These are phyloP conservation scores for Ovis canadensis DNA, from an alignment of 2,113 vertebrate species.

Conservation along the genomic window DNA sequence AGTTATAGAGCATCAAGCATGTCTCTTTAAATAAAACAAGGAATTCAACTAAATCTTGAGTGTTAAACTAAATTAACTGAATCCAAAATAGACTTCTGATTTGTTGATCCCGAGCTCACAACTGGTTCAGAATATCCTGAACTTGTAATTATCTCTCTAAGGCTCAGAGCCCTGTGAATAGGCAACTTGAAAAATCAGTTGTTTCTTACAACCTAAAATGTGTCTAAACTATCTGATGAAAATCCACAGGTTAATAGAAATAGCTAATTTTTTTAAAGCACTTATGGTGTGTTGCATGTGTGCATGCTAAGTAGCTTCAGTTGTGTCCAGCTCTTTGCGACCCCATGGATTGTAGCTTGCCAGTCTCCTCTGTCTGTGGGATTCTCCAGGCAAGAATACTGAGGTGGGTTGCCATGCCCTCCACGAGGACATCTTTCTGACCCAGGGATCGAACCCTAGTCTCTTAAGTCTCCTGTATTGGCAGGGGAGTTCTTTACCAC, in stretches of 20 bases:
- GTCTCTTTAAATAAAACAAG: conserved; percentile 68
- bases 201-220: neutral
- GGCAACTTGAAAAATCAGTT: neutral
- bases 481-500: neutral
- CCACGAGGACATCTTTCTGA: neutral
- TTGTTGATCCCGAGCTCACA: neutral
- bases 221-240: neutral
- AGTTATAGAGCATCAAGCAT: conserved; percentile 48
- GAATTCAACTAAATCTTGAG: conserved; percentile 39
- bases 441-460: neutral
- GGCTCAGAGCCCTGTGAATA: neutral
- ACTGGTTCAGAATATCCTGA: neutral
- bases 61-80: conserved; percentile 52
- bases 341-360: neutral
- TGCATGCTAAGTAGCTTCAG: neutral
- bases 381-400: neutral
- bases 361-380: neutral
- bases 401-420: neutral
- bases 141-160: neutral
- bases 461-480: neutral
- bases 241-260: neutral
- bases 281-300: neutral
- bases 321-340: neutral
- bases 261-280: neutral
- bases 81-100: conserved; percentile 33